Evolutionary conservation across 1,140 invertebrate genomes (phyloP).

Genomic region (Mamestra configurata): DNA sequence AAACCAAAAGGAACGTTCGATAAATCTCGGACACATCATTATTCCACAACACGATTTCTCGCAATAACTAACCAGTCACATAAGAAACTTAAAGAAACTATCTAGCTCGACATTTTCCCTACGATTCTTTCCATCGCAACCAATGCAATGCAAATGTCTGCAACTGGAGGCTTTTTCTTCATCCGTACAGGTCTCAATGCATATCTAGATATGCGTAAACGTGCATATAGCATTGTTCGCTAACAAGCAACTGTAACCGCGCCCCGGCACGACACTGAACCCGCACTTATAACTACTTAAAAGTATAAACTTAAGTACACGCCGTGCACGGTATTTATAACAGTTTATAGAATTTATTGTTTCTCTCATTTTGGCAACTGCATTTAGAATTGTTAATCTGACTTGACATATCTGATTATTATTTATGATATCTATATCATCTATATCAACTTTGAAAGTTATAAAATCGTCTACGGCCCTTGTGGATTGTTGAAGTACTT

Average conservation of each 20-base stretch:
- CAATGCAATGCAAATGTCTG: conserved; percentile 55
- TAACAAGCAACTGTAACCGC: conserved; percentile 76
- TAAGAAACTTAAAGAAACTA: conserved; percentile 1
- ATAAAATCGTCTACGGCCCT: too few species aligned
- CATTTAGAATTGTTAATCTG: background rate
- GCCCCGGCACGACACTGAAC: conserved; percentile 72
- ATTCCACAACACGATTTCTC: background rate
- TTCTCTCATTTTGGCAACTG: conserved; percentile 32
- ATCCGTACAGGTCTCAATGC: conserved; percentile 44
- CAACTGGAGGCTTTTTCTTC: conserved; percentile 54
- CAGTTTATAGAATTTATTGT: conserved; percentile 39
- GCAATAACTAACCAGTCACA: background rate
- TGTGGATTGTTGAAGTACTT: too few species aligned
- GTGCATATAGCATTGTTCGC: conserved; percentile 75
- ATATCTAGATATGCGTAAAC: conserved; percentile 57
- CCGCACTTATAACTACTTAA: conserved; percentile 54
- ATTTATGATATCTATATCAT: too few species aligned
- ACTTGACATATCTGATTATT: too few species aligned
- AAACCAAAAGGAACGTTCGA: too few species aligned
- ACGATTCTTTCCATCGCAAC: conserved; percentile 41
- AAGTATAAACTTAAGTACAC: conserved; percentile 49
- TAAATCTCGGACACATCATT: background rate
- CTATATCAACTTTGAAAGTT: too few species aligned
- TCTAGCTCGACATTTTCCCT: conserved; percentile 20
- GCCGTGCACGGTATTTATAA: conserved; percentile 22